Conservation (phyloP, 2,113 vertebrate genomes). For the Sturnus vulgaris region DNA sequence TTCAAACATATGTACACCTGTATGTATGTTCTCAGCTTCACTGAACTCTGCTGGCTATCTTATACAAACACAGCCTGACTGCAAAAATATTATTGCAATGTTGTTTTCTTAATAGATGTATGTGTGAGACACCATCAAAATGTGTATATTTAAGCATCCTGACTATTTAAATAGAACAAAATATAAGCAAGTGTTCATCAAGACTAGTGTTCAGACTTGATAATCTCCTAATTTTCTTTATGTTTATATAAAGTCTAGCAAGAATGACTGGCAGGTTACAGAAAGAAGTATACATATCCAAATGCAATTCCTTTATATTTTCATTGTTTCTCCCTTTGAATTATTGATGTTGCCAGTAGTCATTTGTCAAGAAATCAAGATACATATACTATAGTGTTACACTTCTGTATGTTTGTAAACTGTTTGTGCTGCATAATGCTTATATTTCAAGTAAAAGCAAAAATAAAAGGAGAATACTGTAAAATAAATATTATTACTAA, state of each 20-base stretch:
- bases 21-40: neutral
- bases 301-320: constrained; percentile 69
- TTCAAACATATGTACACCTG: constrained; percentile 29
- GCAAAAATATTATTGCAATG: constrained; percentile 36
- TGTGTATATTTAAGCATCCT: constrained; percentile 10
- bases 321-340: constrained; percentile 73
- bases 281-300: constrained; percentile 62
- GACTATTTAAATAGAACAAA: constrained; percentile 5
- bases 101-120: constrained; percentile 24
- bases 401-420: constrained; percentile 54
- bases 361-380: constrained; percentile 73
- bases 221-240: constrained; percentile 58
- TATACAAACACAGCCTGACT: neutral
- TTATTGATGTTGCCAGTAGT: constrained; percentile 77
- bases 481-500: neutral
- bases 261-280: constrained; percentile 66
- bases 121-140: neutral
- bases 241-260: constrained; percentile 53
- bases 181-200: constrained; percentile 43
- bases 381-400: constrained; percentile 7
- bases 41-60: neutral
- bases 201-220: neutral
- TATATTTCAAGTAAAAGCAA: constrained; percentile 19
- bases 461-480: neutral
- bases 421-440: constrained; percentile 5